Base-by-base conservation (phyloP, 2,797 vertebrate species). In the Poecile montanus region DNA sequence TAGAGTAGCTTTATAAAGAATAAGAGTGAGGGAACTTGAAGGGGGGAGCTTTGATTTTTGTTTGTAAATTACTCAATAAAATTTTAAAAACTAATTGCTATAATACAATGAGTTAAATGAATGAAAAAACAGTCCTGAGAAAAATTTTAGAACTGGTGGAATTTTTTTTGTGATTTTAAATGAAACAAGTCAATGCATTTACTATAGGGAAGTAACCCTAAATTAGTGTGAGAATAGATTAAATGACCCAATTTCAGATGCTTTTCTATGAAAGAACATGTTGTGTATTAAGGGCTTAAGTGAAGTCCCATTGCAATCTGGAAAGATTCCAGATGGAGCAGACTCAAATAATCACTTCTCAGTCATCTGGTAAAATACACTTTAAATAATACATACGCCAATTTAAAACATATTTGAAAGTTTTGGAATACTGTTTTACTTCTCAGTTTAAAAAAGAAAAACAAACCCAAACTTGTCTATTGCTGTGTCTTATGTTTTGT, bases 191-290 rank as follows among this genome's bases (percentile, higher is more conserved):
- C 63, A 84, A 21, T 72, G 7, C 4, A 48, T 78, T 85, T 86
- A 32, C 66, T 68, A 8, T 21, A 36, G 73, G 54, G 54, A 94
- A 91, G 93, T 75, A 91, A 75, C 4, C 21, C 13, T 63, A 74
- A 88, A 65, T 71, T 84, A 78, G 5, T 72, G 47, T 44, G 42
- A 84, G 54, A 88, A 86, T 54, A 90, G 51, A 86, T 71, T 92
- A 77, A 95, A 88, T 81, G 29, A 75, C 47, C 47, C n/a, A 89
- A 48, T 56, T 92, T 44, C 17, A 87, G 42, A 84, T 58, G n/a
- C 4, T 90, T 20, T 65, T 84, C 62, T 72, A 40, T 72, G n/a
- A 72, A 68, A 68, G 25, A 92, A 88, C 71, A 74, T 40, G 23
- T 38, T 68, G 54, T 72, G 11, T 75, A 65, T 51, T 79, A 84